Evolutionary conservation across 2,113 vertebrate species (phyloP), one percentile per base, ranked within the genome.

Genomic region (Tyto alba): DNA sequence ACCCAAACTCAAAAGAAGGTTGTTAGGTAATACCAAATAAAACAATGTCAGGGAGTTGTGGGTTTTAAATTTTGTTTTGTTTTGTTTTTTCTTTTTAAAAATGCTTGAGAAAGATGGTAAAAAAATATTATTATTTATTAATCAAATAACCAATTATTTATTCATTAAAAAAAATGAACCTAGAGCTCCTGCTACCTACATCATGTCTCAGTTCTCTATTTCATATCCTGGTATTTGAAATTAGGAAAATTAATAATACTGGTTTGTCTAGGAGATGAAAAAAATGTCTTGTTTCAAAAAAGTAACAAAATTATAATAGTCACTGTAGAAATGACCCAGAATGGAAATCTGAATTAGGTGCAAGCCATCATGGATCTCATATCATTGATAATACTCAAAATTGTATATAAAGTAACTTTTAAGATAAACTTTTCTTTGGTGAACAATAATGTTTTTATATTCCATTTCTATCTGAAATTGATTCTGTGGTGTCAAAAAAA

Each of bases 111-210:
- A 97, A 84, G 93, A 87, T 78, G 27, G 73, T 91, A 89, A 93
- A 64, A 95, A 92, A 91, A 87, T 91, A 93, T 85, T 92, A 91
- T 95, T 95, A 94, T 91, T 97, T 96, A 94, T 97, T 97, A 82
- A 94, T 94, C 83, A 93, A 96, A 90, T 78, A 91, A 43, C 48
- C 4, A 89, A 77, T 95, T 78, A 91, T 91, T 96, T 94, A 95
- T 95, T 97, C 85, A 95, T 93, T 92, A 96, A 95, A 96, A n/a
- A 56, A 93, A 85, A 74, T 74, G n/a, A 91, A 94, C 32, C 38
- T 47, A 81, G 52, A 94, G 64, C 13, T 94, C n/a, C 69, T 80
- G 79, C 83, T 80, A 77, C 41, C 59, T 82, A 89, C 15, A 75
- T 59, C 55, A 78, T 47, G 10, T 69, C 59, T 84, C 78, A 87